Evolutionary conservation across 1,140 invertebrate species (phyloP).

Genomic region (Zaprionus gabonicus): DNA sequence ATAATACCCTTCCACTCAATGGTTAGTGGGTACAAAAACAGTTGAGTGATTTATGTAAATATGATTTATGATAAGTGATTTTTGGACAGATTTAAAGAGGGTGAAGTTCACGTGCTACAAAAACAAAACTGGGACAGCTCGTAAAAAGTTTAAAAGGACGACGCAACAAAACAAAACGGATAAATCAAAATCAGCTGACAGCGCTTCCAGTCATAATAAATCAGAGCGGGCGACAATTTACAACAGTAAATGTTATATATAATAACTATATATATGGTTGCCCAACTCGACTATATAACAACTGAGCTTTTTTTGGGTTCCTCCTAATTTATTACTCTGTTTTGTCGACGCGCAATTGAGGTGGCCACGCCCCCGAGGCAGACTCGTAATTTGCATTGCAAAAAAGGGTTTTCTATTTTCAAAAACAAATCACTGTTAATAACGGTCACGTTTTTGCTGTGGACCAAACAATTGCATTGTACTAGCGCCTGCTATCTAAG

Average conservation of each 20-base stretch:
- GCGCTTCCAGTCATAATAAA: background rate
- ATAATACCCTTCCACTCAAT: no score
- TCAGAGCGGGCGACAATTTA: background rate
- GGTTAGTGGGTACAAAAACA: background rate
- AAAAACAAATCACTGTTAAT: slow-evolving; percentile 57
- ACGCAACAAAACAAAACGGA: background rate
- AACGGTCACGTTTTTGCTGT: slow-evolving; percentile 70
- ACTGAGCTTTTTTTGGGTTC: background rate
- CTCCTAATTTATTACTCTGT: background rate
- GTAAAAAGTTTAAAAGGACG: background rate
- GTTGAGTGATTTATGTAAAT: background rate
- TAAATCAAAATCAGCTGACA: slow-evolving; percentile 8
- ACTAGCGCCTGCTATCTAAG: slow-evolving; percentile 63
- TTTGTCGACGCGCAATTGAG: background rate
- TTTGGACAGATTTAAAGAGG: background rate
- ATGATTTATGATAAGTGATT: background rate
- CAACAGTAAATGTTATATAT: background rate
- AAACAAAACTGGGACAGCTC: background rate
- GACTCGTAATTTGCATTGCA: slow-evolving; percentile 1
- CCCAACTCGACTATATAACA: no score
- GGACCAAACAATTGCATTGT: slow-evolving; percentile 71
- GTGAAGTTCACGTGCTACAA: background rate
- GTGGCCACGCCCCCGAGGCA: background rate
- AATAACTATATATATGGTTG: no score
- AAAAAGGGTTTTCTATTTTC: slow-evolving; percentile 15